These are phyloP conservation scores for Oncopodura yosiiana DNA, from an alignment of 1,140 invertebrate species.

Conservation along the genomic window DNA sequence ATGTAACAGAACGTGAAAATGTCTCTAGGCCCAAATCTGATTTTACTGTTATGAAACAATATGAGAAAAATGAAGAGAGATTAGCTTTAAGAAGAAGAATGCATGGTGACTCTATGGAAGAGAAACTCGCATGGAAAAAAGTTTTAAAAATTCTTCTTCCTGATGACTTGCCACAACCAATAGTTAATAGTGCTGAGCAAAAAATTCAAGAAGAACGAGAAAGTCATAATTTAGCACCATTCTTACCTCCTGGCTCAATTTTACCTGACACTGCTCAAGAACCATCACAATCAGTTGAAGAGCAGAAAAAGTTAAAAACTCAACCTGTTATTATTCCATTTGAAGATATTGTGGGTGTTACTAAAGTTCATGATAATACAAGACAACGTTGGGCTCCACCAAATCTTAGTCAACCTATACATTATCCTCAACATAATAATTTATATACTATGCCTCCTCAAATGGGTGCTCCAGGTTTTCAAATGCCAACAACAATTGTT, in stretches of 20 bases:
- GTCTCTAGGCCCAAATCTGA: constrained; percentile 62
- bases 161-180: constrained; percentile 41
- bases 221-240: constrained; percentile 65
- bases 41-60: constrained; percentile 82
- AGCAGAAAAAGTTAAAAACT: background rate
- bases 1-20: constrained; percentile 88
- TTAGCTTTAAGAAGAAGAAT: constrained; percentile 44
- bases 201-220: constrained; percentile 75
- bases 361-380: too few species aligned
- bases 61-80: constrained; percentile 74
- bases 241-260: constrained; percentile 60
- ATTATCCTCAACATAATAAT: background rate
- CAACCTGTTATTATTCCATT: background rate
- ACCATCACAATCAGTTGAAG: constrained; percentile 41
- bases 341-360: constrained; percentile 9
- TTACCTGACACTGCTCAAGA: constrained; percentile 77
- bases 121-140: constrained; percentile 59
- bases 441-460: background rate
- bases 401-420: background rate
- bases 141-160: constrained; percentile 53
- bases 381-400: background rate
- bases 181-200: constrained; percentile 71
- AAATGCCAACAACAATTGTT: background rate
- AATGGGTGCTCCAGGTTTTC: background rate
- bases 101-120: constrained; percentile 41